These are phyloP conservation scores for Zoroaster sp. DNA, from an alignment of 53 echinoderm and acorn worm genomes.

Conservation along the genomic window DNA sequence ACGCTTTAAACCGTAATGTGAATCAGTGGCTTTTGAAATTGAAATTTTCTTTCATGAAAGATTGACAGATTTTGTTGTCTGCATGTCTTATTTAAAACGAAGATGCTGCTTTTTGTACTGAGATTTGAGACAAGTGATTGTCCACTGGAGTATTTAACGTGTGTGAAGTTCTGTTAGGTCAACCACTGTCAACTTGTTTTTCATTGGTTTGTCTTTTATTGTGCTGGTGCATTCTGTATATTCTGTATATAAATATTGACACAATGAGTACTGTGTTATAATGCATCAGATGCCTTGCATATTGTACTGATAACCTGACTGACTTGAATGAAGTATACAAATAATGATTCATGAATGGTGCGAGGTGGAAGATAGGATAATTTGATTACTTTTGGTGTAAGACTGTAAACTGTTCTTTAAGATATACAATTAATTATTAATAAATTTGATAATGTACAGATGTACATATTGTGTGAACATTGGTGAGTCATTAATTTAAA, in stretches of 20 bases:
- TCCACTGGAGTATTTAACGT: not conserved
- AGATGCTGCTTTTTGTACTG: not conserved
- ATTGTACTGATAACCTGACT: not conserved
- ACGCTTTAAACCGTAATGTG: not conserved
- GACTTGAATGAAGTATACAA: not conserved
- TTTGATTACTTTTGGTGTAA: not conserved
- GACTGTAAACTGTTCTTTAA: not conserved
- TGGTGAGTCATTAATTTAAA: too few species aligned
- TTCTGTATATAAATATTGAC: not conserved
- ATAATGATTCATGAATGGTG: not conserved
- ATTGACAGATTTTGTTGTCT: not conserved
- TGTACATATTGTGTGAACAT: too few species aligned
- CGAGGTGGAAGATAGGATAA: not conserved
- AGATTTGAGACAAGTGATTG: not conserved
- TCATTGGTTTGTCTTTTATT: not conserved
- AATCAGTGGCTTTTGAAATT: not conserved
- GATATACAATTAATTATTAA: not conserved
- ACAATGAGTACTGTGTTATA: not conserved
- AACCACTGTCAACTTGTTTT: not conserved
- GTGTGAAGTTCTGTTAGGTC: not conserved
- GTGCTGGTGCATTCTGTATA: not conserved
- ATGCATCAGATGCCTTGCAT: constrained; percentile 2
- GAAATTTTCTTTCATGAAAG: not conserved
- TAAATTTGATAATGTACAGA: constrained; percentile 50
- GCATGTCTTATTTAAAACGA: not conserved